Base-by-base conservation (phyloP, 2,797 vertebrate genomes). In the Ceyx erithaca region DNA sequence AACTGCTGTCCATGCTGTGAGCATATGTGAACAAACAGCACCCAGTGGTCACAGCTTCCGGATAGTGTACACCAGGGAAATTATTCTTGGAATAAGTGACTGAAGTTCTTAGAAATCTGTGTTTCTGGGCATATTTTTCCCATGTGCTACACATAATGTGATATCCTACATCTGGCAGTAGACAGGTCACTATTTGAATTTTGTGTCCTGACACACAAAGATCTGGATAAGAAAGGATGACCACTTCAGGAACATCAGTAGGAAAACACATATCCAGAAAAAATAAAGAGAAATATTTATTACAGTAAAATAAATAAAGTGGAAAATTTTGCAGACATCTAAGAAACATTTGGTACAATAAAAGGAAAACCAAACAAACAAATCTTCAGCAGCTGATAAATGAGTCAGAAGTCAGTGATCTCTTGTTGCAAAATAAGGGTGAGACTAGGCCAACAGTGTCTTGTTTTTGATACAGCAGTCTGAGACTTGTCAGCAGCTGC, bases 81-180 rank as follows among this genome's bases (percentile, higher is more conserved):
- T 43, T 83, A 72, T 95, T 97, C 95, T 67, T 94, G 93, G 96
- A 97, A 96, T 76, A 91, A 89, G 35, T 80, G 77, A 79, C 15
- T 30, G 28, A 92, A 61, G 62, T 94, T 96, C 92, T 95, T 97
- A 91, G 94, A 97, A 97, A 89, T 87, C 92, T 75, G 59, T 85
- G 81, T 48, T 86, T 96, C 81, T 86, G 41, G 85, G 33, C 76
- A 87, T 67, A 49, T 92, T 94, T 92, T 81, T 43, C 46, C 15
- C 33, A 76, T 79, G 75, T 79, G 72, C 45, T 95, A 55, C 41
- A 86, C 73, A 91, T 77, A 87, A 85, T 45, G 16, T 92, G 86
- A 91, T 76, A 73, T 30, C 21, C 57, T 73, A n/a, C 90, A 95
- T 94, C 92, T 95, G 94, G 61, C 49, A 59, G 58, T 23, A 79